Conservation (phyloP, 2,113 vertebrate genomes). For the Capreolus pygargus region DNA sequence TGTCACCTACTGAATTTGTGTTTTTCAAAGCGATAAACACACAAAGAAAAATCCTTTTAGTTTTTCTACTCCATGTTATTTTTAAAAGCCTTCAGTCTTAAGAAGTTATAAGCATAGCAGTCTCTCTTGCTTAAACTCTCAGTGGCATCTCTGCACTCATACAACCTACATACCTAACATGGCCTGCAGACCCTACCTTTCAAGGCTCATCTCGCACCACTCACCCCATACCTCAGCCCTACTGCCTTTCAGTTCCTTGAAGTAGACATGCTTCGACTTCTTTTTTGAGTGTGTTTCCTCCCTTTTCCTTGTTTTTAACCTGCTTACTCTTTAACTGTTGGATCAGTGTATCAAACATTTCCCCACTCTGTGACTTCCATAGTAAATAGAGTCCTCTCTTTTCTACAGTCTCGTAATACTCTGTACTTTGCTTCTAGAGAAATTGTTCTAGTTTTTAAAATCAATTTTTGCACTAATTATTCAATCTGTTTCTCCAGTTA, state of each 20-base stretch:
- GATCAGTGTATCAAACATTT: background rate
- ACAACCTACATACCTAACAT: background rate
- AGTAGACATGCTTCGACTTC: background rate
- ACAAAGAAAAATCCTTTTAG: background rate
- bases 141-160: background rate
- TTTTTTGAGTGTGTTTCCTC: background rate
- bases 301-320: background rate
- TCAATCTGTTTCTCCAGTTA: background rate
- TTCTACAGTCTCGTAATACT: background rate
- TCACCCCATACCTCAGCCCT: background rate
- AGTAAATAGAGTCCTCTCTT: background rate
- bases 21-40: background rate
- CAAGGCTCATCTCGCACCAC: background rate
- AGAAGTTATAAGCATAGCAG: background rate
- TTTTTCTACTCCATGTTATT: background rate
- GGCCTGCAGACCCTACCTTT: background rate
- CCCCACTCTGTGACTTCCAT: background rate
- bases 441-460: background rate
- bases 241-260: background rate
- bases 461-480: background rate
- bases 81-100: background rate
- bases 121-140: background rate
- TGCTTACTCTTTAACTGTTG: background rate
- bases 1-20: background rate
- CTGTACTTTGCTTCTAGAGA: conserved; percentile 10